A percentile compares a stretch with the other conserved stretches of the same genome.
These are phyloP conservation scores for Lasiommata megera DNA, from an alignment of 2,888 invertebrate species.

Conservation along the genomic window DNA sequence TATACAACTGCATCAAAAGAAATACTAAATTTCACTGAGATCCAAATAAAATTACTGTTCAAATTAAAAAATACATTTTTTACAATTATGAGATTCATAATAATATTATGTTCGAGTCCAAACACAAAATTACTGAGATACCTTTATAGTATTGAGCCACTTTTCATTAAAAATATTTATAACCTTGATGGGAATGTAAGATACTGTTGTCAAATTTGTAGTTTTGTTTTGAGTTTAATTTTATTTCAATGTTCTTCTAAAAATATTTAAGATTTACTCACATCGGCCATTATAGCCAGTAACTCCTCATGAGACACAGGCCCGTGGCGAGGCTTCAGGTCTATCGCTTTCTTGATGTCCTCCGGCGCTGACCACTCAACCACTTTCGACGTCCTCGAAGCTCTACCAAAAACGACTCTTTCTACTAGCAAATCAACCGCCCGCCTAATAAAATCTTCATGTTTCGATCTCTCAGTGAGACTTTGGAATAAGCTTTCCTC, in stretches of 20 bases:
- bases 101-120: neutral
- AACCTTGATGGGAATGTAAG: too few relatives aligned
- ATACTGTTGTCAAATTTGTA: too few relatives aligned
- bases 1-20: neutral
- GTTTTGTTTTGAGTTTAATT: too few relatives aligned
- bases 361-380: constrained; percentile 91
- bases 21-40: neutral
- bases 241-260: too few relatives aligned
- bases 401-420: constrained; percentile 88
- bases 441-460: constrained; percentile 87
- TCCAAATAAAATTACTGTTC: neutral
- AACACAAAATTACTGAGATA: neutral
- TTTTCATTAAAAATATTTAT: neutral
- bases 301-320: constrained; percentile 86
- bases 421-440: constrained; percentile 87
- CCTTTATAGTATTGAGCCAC: neutral
- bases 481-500: constrained; percentile 76
- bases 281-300: constrained; percentile 84
- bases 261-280: constrained; percentile 64
- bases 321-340: constrained; percentile 82
- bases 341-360: constrained; percentile 84
- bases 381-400: constrained; percentile 86
- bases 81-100: neutral
- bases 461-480: constrained; percentile 82
- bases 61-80: neutral